phyloP scores from a whole-genome alignment of 1,140 invertebrate genomes.

The Bilobella aurantiaca region DNA sequence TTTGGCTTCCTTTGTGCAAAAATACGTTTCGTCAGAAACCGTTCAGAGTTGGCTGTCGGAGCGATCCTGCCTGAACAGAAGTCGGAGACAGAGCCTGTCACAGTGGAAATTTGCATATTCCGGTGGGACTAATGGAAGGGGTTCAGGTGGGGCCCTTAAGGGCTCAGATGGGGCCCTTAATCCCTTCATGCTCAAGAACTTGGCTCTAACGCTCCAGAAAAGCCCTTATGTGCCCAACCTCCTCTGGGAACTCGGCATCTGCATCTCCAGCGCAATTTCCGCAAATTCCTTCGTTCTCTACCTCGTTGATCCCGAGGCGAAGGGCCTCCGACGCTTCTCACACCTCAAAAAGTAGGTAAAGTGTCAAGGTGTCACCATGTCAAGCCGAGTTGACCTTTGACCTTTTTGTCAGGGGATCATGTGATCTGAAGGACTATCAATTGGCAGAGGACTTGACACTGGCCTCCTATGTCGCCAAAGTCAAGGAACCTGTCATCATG shows the following conservation, averaged over 20 bases:
- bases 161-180: background rate
- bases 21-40: slow-evolving; percentile 22
- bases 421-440: background rate
- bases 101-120: slow-evolving; percentile 26
- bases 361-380: background rate
- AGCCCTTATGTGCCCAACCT: slow-evolving; percentile 37
- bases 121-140: background rate
- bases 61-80: slow-evolving; percentile 10
- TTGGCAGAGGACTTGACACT: slow-evolving; percentile 35
- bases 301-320: slow-evolving; percentile 6
- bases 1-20: slow-evolving; percentile 14
- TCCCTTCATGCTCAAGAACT: slow-evolving; percentile 21
- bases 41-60: slow-evolving; percentile 27
- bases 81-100: slow-evolving; percentile 22
- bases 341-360: slow-evolving; percentile 1
- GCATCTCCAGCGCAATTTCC: slow-evolving; percentile 50
- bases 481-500: slow-evolving; percentile 41
- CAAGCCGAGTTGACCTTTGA: background rate
- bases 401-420: background rate
- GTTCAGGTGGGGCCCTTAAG: background rate
- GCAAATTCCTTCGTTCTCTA: slow-evolving; percentile 37
- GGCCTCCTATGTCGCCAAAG: slow-evolving; percentile 44
- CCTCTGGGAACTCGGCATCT: slow-evolving; percentile 50
- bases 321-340: slow-evolving; percentile 10
- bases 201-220: slow-evolving; percentile 16